Base-by-base conservation (phyloP, 2,888 invertebrate species). In the Eretmocerus hayati region DNA sequence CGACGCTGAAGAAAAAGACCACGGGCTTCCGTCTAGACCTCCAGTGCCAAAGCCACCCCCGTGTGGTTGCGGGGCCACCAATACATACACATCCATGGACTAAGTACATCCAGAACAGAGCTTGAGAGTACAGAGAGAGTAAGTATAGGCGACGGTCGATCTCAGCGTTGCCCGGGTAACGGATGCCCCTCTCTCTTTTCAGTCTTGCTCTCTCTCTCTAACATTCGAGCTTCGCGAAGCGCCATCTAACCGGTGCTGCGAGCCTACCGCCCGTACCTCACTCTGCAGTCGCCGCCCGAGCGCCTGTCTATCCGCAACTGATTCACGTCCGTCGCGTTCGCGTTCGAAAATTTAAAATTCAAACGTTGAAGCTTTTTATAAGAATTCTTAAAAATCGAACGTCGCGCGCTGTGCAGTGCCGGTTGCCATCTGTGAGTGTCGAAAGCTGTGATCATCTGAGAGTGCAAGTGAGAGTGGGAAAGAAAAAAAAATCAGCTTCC, bases 161-260 rank as follows among this genome's bases (percentile, higher is more conserved):
- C 70, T 60, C 63, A 61, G 58, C 63, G 70, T 70, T 70, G 69
- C 70, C 53, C 64, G 63, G 56, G 70, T 68, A 64, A 70, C 70
- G 60, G 59, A 61, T 60, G 61, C 62, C 57, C 53, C 56, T 55
- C 43, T 50, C n/a, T 46, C 49, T 55, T 50, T 51, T 59, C 59
- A 56, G 57, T 58, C 54, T 18, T n/a, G 21, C 36, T 19, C 16
- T 9, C 43, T 30, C 41, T 15, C 32, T 20, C 31, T 8, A 19
- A 1, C 20, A 13, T 23, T n/a, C 18, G 22, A 21, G 38, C 16
- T 19, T 11, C 3, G 18, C 40, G 36, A 55, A 54, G 54, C 57
- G 57, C 56, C 59, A 49, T 49, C 58, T 56, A 56, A 59, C 60
- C 62, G 62, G 62, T 56, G 65, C 19, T 20, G 31, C 19, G 41